Base-by-base conservation (phyloP, 2,797 vertebrate species). In the Iguana delicatissima region DNA sequence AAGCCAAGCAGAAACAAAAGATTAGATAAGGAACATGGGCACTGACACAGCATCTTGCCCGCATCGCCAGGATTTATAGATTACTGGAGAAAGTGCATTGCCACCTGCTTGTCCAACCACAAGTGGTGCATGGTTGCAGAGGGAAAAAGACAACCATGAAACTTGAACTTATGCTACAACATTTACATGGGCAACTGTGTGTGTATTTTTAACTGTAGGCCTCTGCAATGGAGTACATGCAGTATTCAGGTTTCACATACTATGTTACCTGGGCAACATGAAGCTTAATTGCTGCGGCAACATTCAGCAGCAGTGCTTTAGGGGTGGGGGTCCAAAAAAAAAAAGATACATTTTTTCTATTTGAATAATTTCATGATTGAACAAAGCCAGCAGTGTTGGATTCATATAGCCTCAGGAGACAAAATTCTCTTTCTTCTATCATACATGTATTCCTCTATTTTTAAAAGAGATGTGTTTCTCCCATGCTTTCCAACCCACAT, bases 211-310 rank as follows among this genome's bases (percentile, higher is more conserved):
- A 87, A 83, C 82, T 38, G 10, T 91, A 84, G 18, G 29, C 72
- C 62, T 91, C 52, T 52, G 73, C 50, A 59, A n/a, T 35, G 73
- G 74, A 84, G 35, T 84, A 57, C 50, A 72, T 80, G 80, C 46
- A 46, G 82, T 57, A 84, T 91, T 84, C 73, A 84, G 18, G 55
- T 87, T 38, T 84, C 74, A 69, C 38, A 88, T 84, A 81, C 86
- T 50, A 57, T 91, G 90, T 91, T 91, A 86, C 86, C 90, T 80
- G 59, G 86, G 86, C 73, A 91, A 91, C 90, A 79, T 87, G 62
- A 91, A 84, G 52, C 80, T 79, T 84, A 91, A 88, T 88, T 88
- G 86, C 85, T 91, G 14, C 59, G 22, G 7, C 74, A 46, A 72
- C 72, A n/a, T 88, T 79, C 62, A 88, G 73, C 29, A 80, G 73